phyloP scores from a whole-genome alignment of 2,888 invertebrate genomes.

The Lottia gigantea region DNA sequence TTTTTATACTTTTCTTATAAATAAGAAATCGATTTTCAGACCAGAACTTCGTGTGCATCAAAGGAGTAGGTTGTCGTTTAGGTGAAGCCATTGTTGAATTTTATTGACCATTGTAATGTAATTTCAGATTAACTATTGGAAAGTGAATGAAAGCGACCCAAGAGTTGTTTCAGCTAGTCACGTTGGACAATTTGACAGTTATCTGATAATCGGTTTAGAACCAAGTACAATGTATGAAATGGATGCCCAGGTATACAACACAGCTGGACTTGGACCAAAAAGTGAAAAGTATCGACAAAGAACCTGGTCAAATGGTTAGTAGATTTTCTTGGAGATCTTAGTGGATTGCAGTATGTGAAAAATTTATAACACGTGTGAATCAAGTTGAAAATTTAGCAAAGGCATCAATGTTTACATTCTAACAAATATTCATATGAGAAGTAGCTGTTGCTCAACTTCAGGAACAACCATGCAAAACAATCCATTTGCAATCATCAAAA shows the following conservation, averaged over 20 bases:
- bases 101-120: not conserved
- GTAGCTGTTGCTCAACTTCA: too few species aligned
- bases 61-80: too few species aligned
- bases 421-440: too few species aligned
- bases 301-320: slow-evolving; percentile 14
- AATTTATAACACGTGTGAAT: too few species aligned
- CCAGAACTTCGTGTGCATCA: too few species aligned
- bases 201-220: slow-evolving; percentile 89
- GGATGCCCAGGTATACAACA: slow-evolving; percentile 27
- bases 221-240: slow-evolving; percentile 73
- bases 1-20: not conserved
- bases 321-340: not conserved
- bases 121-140: slow-evolving; percentile 88
- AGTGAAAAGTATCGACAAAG: slow-evolving; percentile 15
- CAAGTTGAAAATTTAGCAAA: too few species aligned
- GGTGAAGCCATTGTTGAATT: too few species aligned
- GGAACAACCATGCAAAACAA: too few species aligned
- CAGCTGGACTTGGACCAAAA: slow-evolving; percentile 13
- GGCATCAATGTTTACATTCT: too few species aligned
- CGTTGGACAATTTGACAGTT: slow-evolving; percentile 84
- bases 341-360: too few species aligned
- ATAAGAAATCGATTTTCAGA: too few species aligned
- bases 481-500: too few species aligned
- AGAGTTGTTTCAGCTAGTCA: slow-evolving; percentile 71
- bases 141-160: slow-evolving; percentile 72